These are phyloP conservation scores for Diarsia dahlii DNA, from an alignment of 2,888 invertebrate genomes.

Conservation along the genomic window DNA sequence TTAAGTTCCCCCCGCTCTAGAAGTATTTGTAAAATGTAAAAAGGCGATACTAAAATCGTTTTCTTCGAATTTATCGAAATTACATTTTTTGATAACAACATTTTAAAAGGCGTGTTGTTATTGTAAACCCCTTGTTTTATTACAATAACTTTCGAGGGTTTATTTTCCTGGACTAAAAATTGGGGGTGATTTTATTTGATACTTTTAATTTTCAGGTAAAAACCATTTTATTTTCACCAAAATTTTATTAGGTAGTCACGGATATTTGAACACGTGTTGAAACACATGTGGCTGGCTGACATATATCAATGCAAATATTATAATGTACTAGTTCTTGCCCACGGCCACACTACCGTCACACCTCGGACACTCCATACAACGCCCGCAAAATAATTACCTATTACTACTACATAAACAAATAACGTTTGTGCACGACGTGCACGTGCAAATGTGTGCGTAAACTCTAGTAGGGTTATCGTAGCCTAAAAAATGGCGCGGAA, in stretches of 20 bases:
- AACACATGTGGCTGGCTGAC: not conserved
- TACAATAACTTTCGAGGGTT: not conserved
- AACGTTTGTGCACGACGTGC: too few relatives aligned
- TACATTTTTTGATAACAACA: slow-evolving; percentile 14
- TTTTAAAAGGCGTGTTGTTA: slow-evolving; percentile 2
- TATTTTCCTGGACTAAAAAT: not conserved
- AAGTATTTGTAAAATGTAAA: slow-evolving; percentile 11
- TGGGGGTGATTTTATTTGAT: not conserved
- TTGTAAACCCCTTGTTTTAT: slow-evolving; percentile 23
- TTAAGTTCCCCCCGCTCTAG: not conserved
- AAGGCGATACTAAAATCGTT: not conserved
- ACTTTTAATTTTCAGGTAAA: not conserved
- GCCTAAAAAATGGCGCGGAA: too few relatives aligned
- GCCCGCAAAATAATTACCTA: too few relatives aligned
- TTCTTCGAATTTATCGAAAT: slow-evolving; percentile 1
- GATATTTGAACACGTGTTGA: not conserved
- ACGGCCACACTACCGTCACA: too few relatives aligned
- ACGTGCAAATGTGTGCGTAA: too few relatives aligned
- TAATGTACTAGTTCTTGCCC: not conserved
- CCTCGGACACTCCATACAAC: too few relatives aligned
- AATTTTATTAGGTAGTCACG: not conserved
- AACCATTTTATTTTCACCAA: not conserved
- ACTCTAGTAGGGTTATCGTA: too few relatives aligned
- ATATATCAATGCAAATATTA: not conserved
- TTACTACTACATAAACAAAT: too few relatives aligned